These are phyloP conservation scores for Myotis davidii DNA, from an alignment of 2,113 vertebrate genomes.

Conservation along the genomic window DNA sequence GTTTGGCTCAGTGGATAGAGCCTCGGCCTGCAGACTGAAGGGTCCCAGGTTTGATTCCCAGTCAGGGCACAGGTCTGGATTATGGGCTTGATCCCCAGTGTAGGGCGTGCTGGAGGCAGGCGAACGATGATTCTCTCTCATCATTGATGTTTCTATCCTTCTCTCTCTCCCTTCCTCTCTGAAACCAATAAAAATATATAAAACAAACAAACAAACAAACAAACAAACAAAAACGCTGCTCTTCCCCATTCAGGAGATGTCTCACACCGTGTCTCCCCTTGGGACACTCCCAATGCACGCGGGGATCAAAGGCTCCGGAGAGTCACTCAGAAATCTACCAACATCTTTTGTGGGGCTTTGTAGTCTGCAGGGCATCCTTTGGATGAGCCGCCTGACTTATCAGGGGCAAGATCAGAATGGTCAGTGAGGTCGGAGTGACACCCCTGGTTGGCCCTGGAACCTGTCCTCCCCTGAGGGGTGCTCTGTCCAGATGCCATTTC, in stretches of 20 bases:
- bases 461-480: conserved; percentile 56
- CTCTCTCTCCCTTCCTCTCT: too few species aligned
- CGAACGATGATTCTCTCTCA: too few species aligned
- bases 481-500: conserved; percentile 69
- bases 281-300: not conserved
- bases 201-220: too few species aligned
- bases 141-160: too few species aligned
- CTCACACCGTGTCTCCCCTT: rapidly evolving
- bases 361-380: not conserved
- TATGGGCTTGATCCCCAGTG: too few species aligned
- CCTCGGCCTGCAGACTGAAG: too few species aligned
- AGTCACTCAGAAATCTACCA: not conserved
- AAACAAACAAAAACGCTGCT: not conserved
- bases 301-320: not conserved
- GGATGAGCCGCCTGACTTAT: not conserved
- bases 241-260: rapidly evolving
- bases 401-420: not conserved
- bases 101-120: too few species aligned
- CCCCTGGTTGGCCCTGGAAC: conserved; percentile 67
- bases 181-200: too few species aligned
- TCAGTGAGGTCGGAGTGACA: not conserved
- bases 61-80: too few species aligned
- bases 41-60: too few species aligned
- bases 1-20: too few species aligned
- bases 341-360: not conserved